These are phyloP conservation scores for Uromys caudimaculatus DNA, from an alignment of 2,797 vertebrate species.

Conservation along the genomic window DNA sequence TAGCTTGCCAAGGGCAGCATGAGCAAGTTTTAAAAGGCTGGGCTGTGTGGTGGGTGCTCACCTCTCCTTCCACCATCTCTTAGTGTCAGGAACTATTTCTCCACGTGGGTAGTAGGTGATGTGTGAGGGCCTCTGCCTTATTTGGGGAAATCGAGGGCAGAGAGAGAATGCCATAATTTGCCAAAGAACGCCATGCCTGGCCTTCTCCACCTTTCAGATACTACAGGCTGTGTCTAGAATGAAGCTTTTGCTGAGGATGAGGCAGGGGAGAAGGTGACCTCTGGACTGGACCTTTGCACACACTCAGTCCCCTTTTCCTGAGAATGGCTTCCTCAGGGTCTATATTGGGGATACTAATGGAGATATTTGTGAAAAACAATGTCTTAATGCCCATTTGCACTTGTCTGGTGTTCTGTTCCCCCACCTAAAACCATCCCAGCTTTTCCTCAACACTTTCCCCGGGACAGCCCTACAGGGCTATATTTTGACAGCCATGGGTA, in stretches of 20 bases:
- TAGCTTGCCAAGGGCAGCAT: background rate
- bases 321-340: background rate
- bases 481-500: background rate
- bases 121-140: background rate
- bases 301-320: background rate
- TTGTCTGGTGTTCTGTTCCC: background rate
- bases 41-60: fast-evolving
- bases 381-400: background rate
- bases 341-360: background rate
- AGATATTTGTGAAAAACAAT: background rate
- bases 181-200: background rate
- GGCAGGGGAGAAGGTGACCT: background rate
- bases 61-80: background rate
- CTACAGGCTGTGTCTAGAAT: background rate
- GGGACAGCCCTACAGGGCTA: background rate
- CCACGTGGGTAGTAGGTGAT: background rate
- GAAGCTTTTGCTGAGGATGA: background rate
- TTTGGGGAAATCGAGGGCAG: background rate
- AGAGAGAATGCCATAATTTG: background rate
- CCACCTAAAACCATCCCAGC: background rate
- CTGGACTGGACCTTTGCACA: background rate
- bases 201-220: background rate
- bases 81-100: background rate
- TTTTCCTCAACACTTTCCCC: background rate
- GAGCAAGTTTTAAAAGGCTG: background rate